Conservation (phyloP, 2,797 vertebrate species). For the Chrosomus eos region DNA sequence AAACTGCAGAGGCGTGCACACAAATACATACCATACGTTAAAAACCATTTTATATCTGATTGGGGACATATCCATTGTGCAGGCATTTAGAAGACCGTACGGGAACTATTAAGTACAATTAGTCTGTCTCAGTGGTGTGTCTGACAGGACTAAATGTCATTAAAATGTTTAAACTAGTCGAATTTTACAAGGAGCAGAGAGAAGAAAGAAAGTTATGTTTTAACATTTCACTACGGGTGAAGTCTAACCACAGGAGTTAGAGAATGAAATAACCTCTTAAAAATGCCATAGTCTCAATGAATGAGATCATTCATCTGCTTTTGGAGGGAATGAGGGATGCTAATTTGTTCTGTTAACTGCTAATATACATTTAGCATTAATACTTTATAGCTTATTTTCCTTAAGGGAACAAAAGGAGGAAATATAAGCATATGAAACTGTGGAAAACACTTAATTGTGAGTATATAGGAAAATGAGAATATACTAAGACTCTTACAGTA, state of each 20-base stretch:
- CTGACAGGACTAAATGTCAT: conserved; percentile 38
- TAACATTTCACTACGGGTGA: conserved; percentile 32
- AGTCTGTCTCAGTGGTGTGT: conserved; percentile 31
- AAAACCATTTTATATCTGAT: conserved; percentile 15
- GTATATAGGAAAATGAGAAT: conserved; percentile 3
- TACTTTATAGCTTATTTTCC: too few species aligned
- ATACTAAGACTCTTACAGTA: not conserved
- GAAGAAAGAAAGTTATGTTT: conserved; percentile 26
- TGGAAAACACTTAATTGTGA: not conserved
- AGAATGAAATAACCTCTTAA: conserved; percentile 24
- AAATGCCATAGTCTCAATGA: conserved; percentile 10
- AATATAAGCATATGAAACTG: conserved; percentile 18
- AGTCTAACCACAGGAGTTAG: conserved; percentile 11
- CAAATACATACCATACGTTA: not conserved
- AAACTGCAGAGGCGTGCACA: not conserved
- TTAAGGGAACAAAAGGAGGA: conserved; percentile 6
- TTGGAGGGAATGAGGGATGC: not conserved
- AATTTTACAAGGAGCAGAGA: conserved; percentile 24
- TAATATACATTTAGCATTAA: not conserved
- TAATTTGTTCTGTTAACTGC: conserved; percentile 8
- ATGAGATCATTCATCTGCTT: conserved; percentile 17
- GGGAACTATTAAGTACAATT: conserved; percentile 48
- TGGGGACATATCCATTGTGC: not conserved
- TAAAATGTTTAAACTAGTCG: conserved; percentile 31
- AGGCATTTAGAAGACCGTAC: conserved; percentile 31